Evolutionary conservation across 2,797 vertebrate genomes (phyloP), one percentile per base, ranked within the genome.

Genomic region (Prunella strophiata): DNA sequence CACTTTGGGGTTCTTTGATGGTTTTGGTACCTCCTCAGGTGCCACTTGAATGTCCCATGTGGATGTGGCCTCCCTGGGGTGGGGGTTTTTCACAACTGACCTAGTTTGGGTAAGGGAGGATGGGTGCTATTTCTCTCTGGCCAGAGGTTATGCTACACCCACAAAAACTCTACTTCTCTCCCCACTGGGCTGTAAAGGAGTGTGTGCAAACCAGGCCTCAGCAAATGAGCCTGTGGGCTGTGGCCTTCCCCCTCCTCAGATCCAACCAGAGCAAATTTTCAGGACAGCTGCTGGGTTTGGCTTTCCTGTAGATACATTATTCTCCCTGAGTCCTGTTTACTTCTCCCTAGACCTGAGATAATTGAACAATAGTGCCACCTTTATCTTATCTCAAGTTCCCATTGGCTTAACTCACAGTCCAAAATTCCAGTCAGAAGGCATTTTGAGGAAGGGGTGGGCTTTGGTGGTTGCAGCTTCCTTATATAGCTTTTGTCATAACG

Each of bases 11-110:
- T 9, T 55, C 11, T 73, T 63, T 55, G 34, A 19, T 48, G 8
- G 14, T 8, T 72, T 47, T 54, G 5, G 7, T 25, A 23, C 13
- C 16, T 34, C 30, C 9, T 48, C 9, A 57, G 9, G 16, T 50
- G 34, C 11, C 30, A 13, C 6, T 19, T 34, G 20, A 57, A 42
- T 42, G 30, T 30, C 16, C 20, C 0, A 0, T 9, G 34, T 29
- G 30, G 13, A 30, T 7, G 4, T 42, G 16, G 9, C 13, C 6
- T 73, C 16, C 25, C 19, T 0, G 0, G 8, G 2, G 3, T 18
- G 5, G 10, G 13, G 9, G 1, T 17, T 65, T 73, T 34, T 47
- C 29, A 29, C 32, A n/a, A 21, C 52, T 55, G 52, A 55, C 32
- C 21, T 13, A 55, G 68, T 34, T 73, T 38, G 10, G 25, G 25